Base-by-base conservation (phyloP, 2,888 invertebrate genomes). In the Caenorhabditis sulstoni region DNA sequence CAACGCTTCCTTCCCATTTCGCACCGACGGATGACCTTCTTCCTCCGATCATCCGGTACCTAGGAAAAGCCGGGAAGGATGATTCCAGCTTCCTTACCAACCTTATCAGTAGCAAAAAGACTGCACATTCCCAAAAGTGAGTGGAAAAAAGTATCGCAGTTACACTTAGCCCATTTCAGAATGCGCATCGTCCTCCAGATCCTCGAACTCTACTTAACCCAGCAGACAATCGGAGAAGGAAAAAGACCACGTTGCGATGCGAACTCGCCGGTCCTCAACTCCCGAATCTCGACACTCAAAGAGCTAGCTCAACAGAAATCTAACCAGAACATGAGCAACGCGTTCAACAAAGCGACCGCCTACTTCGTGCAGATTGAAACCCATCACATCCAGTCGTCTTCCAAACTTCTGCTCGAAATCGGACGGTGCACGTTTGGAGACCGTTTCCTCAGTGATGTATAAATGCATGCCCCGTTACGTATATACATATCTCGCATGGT, bases 201-300 rank as follows among this genome's bases (percentile, higher is more conserved):
- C 9, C 35, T 87, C 16, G 81, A 85, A 67, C 64, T 86, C 49
- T 89, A 84, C 58, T 57, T 87, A 18, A 79, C 71, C 3, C 89
- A 89, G 52, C 88, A 89, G 71, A 65, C 77, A 9, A 22, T 81
- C 41, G 81, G 83, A 41, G 84, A 84, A 5, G 84, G 84, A 37
- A 76, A 71, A 47, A 45, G 71, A 41, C 84, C 84, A 7, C 53
- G 84, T 59, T 68, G 75, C 37, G 68, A 65, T 7, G 74, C 74
- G 1, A 78, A 74, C 55, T 71, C 80, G 52, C 86, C 85, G n/a
- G 87, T 89, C 12, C 68, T 85, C 22, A 87, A 87, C 57, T 81
- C 79, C n/a, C 68, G 86, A 45, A 83, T 87, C 11, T 53, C 67
- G 23, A 84, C 88, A 12, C 55, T 88, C 39, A 83, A 83, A 59